A percentile compares a stretch with the other conserved stretches of the same genome.
Evolutionary conservation across 2,888 invertebrate genomes (phyloP).

Genomic region (Melinaea marsaeus): DNA sequence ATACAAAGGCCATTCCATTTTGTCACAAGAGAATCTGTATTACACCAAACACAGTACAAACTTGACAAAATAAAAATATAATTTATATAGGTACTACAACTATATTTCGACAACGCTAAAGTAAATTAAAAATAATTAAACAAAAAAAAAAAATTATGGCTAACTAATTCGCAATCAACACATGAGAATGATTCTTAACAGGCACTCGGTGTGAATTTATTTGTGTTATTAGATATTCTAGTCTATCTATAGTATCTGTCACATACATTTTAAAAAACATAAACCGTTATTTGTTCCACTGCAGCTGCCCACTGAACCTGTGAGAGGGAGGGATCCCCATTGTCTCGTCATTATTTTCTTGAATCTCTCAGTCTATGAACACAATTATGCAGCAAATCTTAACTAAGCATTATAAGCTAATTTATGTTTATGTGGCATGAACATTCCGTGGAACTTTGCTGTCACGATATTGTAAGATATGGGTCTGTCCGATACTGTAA

Average conservation of each 20-base stretch:
- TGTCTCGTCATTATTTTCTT: slow-evolving; percentile 25
- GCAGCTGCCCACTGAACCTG: slow-evolving; percentile 11
- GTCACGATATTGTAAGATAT: slow-evolving; percentile 45
- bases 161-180: slow-evolving; percentile 59
- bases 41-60: slow-evolving; percentile 31
- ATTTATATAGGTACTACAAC: slow-evolving; percentile 58
- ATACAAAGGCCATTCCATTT: slow-evolving; percentile 53
- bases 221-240: slow-evolving; percentile 57
- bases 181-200: slow-evolving; percentile 68
- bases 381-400: slow-evolving; percentile 76
- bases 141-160: slow-evolving; percentile 68
- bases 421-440: slow-evolving; percentile 74
- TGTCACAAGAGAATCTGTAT: slow-evolving; percentile 36
- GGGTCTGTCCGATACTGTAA: not conserved
- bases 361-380: slow-evolving; percentile 74
- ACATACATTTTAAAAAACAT: slow-evolving; percentile 23
- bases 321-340: slow-evolving; percentile 1
- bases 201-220: slow-evolving; percentile 76
- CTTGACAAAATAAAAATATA: slow-evolving; percentile 47
- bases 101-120: slow-evolving; percentile 69
- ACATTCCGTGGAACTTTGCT: slow-evolving; percentile 63
- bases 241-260: slow-evolving; percentile 45
- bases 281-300: slow-evolving; percentile 19
- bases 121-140: slow-evolving; percentile 59
- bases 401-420: slow-evolving; percentile 77